These are phyloP conservation scores for Ataeniobius toweri DNA, from an alignment of 2,797 vertebrate genomes.

Conservation along the genomic window DNA sequence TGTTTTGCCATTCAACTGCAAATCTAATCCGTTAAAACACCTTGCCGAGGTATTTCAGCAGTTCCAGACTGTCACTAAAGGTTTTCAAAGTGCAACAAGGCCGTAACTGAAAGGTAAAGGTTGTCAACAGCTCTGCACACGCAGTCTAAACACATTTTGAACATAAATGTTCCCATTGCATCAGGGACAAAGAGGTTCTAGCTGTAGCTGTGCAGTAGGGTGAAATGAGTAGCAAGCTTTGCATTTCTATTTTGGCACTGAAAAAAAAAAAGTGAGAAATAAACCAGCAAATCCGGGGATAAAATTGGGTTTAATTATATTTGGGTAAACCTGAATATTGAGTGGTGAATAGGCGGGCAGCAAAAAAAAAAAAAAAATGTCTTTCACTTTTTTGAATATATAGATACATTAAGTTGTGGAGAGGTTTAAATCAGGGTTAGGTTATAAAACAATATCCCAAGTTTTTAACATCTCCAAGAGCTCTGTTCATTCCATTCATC, in stretches of 20 bases:
- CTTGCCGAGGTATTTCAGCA: not conserved
- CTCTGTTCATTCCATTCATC: no score
- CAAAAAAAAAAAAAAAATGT: not conserved
- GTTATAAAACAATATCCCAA: no score
- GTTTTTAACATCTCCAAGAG: no score
- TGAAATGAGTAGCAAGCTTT: not conserved
- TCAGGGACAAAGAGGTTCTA: not conserved
- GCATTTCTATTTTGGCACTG: not conserved
- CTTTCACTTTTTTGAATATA: no score
- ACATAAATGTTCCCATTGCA: not conserved
- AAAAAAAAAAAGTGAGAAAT: not conserved
- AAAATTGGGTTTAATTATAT: not conserved
- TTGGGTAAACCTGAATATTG: not conserved
- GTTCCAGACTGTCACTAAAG: not conserved
- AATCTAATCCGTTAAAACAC: not conserved
- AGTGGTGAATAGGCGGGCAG: not conserved
- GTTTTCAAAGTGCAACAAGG: not conserved
- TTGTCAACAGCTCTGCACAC: not conserved
- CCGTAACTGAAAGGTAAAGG: not conserved
- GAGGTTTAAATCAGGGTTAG: no score
- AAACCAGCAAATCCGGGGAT: no score
- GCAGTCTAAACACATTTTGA: not conserved
- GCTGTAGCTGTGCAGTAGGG: not conserved
- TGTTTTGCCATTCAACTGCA: not conserved
- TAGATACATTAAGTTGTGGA: no score